A percentile compares a stretch with the other conserved stretches of the same genome.
These are phyloP conservation scores for Montipora foliosa DNA, from an alignment of 64 coral and sea anemone genomes.

Conservation along the genomic window DNA sequence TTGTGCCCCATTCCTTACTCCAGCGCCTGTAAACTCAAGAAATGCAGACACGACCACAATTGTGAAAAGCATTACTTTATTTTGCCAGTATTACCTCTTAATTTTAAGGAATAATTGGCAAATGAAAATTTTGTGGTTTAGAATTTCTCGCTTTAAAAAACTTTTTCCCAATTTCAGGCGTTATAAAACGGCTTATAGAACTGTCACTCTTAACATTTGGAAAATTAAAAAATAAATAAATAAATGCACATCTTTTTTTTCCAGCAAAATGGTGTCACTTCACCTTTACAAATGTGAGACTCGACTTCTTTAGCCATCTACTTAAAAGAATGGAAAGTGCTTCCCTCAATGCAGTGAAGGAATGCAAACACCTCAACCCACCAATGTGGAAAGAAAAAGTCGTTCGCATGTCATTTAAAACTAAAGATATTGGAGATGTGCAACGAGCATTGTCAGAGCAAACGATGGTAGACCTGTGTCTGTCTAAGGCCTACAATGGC, in stretches of 20 bases:
- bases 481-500: conserved; percentile 29
- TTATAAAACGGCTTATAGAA: no score
- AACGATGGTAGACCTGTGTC: neutral
- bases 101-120: no score
- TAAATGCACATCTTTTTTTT: neutral
- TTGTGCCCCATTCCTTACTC: no score
- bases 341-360: conserved; percentile 26
- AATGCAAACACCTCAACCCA: conserved; percentile 39
- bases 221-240: no score
- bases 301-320: conserved; percentile 9
- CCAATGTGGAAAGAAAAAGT: conserved; percentile 39
- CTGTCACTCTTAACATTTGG: no score
- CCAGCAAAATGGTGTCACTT: no score
- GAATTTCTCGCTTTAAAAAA: no score
- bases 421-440: conserved; percentile 14
- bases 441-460: no score
- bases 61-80: neutral
- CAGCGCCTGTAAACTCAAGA: no score
- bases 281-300: neutral
- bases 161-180: no score
- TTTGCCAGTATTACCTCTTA: neutral
- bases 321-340: conserved; percentile 32
- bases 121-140: no score
- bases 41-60: no score
- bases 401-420: conserved; percentile 43